Conservation (phyloP, 1,140 invertebrate genomes). For the Venustaconcha ellipsiformis region DNA sequence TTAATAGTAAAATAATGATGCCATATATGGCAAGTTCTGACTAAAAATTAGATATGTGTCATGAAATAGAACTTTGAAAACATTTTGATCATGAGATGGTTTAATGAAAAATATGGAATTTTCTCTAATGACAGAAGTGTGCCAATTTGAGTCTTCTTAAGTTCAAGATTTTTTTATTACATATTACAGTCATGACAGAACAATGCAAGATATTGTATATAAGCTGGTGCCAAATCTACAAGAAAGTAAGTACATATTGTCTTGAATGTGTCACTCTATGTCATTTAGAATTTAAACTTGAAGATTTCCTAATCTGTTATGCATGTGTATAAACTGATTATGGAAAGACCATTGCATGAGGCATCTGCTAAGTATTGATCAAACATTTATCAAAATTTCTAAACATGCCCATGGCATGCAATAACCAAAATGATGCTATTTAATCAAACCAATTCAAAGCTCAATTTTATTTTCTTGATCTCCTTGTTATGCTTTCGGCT, state of each 20-base stretch:
- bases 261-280: neutral
- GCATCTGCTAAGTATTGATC: neutral
- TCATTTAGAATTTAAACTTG: too few species aligned
- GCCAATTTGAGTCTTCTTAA: too few species aligned
- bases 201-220: conserved; percentile 99
- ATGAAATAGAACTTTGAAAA: too few species aligned
- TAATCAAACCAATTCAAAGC: neutral
- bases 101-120: too few species aligned
- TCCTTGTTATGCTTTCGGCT: neutral
- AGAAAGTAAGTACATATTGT: conserved; percentile 60
- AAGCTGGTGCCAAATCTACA: conserved; percentile 75
- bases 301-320: neutral
- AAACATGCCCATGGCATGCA: too few species aligned
- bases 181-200: conserved; percentile 79
- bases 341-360: neutral
- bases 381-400: neutral
- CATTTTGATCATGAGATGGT: too few species aligned
- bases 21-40: too few species aligned
- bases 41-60: too few species aligned
- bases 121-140: too few species aligned
- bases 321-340: neutral
- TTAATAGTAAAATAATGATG: too few species aligned
- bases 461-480: neutral
- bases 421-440: neutral
- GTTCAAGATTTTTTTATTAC: neutral